Conservation (phyloP, 1,140 invertebrate species). For the Antheraea pernyi region DNA sequence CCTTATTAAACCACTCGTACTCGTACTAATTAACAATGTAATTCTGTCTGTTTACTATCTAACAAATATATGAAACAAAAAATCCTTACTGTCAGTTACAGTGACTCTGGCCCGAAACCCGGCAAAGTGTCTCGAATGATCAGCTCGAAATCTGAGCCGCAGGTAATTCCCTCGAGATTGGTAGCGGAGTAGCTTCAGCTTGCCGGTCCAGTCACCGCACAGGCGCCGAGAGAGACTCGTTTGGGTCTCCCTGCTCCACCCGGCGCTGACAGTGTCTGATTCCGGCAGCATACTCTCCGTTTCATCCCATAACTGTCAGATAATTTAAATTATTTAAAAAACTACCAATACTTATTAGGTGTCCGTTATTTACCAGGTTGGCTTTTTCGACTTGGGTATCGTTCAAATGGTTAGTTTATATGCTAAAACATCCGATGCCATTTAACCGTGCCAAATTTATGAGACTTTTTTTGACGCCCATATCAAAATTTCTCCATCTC, state of each 20-base stretch:
- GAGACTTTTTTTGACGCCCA: no score
- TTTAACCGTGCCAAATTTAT: no score
- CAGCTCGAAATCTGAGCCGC: constrained; percentile 83
- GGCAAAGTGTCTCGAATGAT: constrained; percentile 85
- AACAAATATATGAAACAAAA: neutral
- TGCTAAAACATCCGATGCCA: no score
- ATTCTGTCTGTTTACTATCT: no score
- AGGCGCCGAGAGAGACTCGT: constrained; percentile 67
- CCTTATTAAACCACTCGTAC: no score
- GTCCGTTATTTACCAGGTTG: no score
- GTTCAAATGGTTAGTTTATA: no score
- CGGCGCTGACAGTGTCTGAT: constrained; percentile 56
- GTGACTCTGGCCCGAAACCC: constrained; percentile 85
- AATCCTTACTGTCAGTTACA: constrained; percentile 83
- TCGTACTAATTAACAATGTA: no score
- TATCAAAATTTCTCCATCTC: no score
- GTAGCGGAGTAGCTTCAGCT: constrained; percentile 85
- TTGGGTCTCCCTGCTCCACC: constrained; percentile 48
- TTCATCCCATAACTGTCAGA: constrained; percentile 61
- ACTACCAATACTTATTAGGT: no score
- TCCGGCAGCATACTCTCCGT: constrained; percentile 51
- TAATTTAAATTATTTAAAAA: neutral
- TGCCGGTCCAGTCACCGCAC: constrained; percentile 87
- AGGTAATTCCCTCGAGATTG: constrained; percentile 78
- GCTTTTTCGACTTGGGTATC: no score